A percentile compares a stretch with the other conserved stretches of the same genome.
Conservation (phyloP, 1,140 invertebrate species). For the Steinernema feltiae region DNA sequence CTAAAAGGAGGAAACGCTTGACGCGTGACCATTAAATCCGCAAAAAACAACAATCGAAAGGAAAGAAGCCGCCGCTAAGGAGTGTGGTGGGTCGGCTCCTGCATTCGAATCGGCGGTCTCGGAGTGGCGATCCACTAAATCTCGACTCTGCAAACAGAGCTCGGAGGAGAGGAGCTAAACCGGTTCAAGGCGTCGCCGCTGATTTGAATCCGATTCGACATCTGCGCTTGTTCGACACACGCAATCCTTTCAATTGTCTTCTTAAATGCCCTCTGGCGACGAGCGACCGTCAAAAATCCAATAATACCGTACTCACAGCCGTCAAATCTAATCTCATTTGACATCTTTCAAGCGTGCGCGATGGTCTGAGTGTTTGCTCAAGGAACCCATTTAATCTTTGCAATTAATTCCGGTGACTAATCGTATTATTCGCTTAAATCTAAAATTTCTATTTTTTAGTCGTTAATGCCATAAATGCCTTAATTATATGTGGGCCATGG, state of each 20-base stretch:
- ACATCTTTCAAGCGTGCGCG: neutral
- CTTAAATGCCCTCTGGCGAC: neutral
- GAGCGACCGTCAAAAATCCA: conserved; percentile 7
- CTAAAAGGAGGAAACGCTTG: neutral
- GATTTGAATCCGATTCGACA: conserved; percentile 5
- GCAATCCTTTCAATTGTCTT: neutral
- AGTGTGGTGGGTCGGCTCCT: too few relatives aligned
- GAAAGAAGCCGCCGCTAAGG: neutral
- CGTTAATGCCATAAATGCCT: conserved; percentile 3
- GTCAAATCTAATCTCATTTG: conserved; percentile 7
- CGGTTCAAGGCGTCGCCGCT: conserved; percentile 2
- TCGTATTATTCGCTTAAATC: conserved; percentile 3
- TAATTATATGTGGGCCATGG: conserved; percentile 11
- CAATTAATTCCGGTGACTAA: neutral
- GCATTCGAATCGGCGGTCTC: too few relatives aligned
- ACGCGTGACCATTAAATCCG: too few relatives aligned
- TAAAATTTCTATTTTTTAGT: neutral
- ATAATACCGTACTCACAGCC: conserved; percentile 8
- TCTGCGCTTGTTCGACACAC: conserved; percentile 11
- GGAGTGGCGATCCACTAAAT: neutral
- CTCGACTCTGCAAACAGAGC: neutral
- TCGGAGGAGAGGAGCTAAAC: neutral
- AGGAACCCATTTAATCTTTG: too few relatives aligned
- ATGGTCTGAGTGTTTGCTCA: neutral
- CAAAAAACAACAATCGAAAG: neutral